Base-by-base conservation (phyloP, 2,113 vertebrate species). In the Melanocharis versteri region DNA sequence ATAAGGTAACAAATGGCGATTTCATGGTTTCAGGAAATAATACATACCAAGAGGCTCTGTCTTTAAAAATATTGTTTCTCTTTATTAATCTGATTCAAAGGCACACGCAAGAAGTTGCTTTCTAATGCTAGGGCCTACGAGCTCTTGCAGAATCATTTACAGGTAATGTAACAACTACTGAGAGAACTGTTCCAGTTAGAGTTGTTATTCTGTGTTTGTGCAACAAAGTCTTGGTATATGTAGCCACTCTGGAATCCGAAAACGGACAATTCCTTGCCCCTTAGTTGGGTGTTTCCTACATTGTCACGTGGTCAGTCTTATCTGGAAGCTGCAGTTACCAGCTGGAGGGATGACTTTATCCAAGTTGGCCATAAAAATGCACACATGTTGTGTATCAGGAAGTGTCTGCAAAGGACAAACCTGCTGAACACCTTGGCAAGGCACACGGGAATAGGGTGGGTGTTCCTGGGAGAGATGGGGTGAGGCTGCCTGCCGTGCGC, bases 171-270 rank as follows among this genome's bases (percentile, higher is more conserved):
- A 71, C 9, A 2, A 22, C 53, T 40, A 42, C 31, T 15, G 15
- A 69, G 60, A 83, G 50, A 80, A 44, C 60, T 9, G 31, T 40
- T 88, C 26, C 14, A n/a, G 42, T 51, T 57, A 18, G 37, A 76
- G 82, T 35, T 5, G 6, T 79, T 83, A 15, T 10, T 77, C 45
- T 42, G 30, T 45, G 30, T 83, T 53, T 69, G 39, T 60, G 50
- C 57, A 82, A 40, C 5, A 0, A 61, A 77, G 30, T 13, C 3
- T 61, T 45, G 10, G 31, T 8, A 2, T 4, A 5, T 0, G 4
- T 9, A 58, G 61, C 73, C 81, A 9, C 1, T 1, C 10, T 11
- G 48, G 33, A 39, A 31, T 28, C 62, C 72, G 53, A 70, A 90
- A 80, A 64, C 0, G 10, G n/a, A 3, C 39, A 28, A 19, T 13